Evolutionary conservation across 30 jellyfish, hydroid and myxozoan species (phyloP).

Genomic region (Aurelia aurita complex sp. Pacific): DNA sequence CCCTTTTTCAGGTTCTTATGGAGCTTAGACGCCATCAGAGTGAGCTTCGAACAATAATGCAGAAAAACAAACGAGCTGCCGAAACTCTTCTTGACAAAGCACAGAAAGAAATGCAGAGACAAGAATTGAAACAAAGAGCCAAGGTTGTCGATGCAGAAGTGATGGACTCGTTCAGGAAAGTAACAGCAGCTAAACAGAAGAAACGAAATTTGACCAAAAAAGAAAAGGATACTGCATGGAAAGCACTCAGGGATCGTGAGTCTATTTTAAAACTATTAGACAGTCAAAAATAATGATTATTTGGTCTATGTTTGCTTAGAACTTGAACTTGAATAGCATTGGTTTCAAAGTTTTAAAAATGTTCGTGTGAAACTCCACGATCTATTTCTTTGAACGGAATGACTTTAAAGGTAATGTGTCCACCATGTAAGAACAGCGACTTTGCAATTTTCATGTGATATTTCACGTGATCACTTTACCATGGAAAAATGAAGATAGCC

Average conservation of each 20-base stretch:
- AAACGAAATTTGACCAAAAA: slow-evolving; percentile 80
- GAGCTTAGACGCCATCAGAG: slow-evolving; percentile 83
- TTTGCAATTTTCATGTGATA: no score
- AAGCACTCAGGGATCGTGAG: slow-evolving; percentile 90
- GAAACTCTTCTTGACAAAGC: slow-evolving; percentile 69
- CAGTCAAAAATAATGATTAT: slow-evolving; percentile 30
- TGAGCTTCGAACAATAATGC: slow-evolving; percentile 76
- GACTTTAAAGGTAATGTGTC: no score
- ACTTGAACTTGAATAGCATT: no score
- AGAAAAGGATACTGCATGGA: slow-evolving; percentile 94
- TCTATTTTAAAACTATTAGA: slow-evolving; percentile 84
- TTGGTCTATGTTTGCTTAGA: no score
- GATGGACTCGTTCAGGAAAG: slow-evolving; percentile 81
- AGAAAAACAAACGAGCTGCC: slow-evolving; percentile 75
- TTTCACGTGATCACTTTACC: no score
- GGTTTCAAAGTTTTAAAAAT: no score
- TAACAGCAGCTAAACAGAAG: slow-evolving; percentile 84
- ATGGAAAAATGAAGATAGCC: no score
- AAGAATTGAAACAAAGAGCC: slow-evolving; percentile 86
- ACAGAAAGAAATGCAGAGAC: slow-evolving; percentile 81
- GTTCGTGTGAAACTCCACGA: no score
- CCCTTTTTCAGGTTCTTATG: slow-evolving; percentile 41
- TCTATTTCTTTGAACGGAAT: no score
- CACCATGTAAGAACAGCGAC: no score
- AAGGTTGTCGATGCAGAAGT: slow-evolving; percentile 94